Percentiles rank a stretch among this genome's conserved stretches.
phyloP scores from a whole-genome alignment of 2,113 vertebrate species.

The Carassius gibelio region DNA sequence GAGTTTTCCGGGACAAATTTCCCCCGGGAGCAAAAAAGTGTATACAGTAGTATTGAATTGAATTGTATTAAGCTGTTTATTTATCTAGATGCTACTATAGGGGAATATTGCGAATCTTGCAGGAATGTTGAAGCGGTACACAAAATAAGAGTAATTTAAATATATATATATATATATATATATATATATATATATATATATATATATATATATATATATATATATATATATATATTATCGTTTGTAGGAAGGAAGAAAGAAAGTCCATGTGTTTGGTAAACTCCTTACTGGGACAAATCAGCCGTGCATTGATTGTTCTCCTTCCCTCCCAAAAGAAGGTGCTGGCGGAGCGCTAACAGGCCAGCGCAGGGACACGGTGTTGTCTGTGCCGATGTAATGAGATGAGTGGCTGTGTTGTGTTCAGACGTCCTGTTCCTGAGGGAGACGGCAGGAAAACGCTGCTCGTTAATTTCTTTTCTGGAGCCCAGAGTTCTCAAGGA shows the following conservation, averaged over 20 bases:
- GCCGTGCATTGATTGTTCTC: neutral
- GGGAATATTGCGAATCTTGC: too few relatives aligned
- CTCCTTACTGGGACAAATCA: constrained; percentile 25
- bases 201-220: too few relatives aligned
- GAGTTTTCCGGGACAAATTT: too few relatives aligned
- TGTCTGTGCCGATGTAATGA: constrained; percentile 14
- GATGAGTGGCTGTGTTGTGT: constrained; percentile 28
- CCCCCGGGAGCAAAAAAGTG: too few relatives aligned
- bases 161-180: too few relatives aligned
- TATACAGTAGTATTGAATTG: too few relatives aligned
- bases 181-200: too few relatives aligned
- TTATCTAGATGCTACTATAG: too few relatives aligned
- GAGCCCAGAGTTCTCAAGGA: constrained; percentile 40
- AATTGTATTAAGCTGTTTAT: too few relatives aligned
- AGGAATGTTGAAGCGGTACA: neutral
- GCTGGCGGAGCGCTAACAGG: constrained; percentile 24
- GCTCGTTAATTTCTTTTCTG: constrained; percentile 50
- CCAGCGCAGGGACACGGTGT: neutral
- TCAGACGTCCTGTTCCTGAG: neutral
- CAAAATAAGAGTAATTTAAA: neutral
- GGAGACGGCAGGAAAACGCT: constrained; percentile 35
- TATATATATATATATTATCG: too few relatives aligned
- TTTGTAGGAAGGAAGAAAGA: neutral
- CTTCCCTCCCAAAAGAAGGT: neutral
- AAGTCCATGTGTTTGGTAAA: neutral